These are phyloP conservation scores for Paragorgia papillata DNA, from an alignment of 92 coral and sea anemone genomes.

Conservation along the genomic window DNA sequence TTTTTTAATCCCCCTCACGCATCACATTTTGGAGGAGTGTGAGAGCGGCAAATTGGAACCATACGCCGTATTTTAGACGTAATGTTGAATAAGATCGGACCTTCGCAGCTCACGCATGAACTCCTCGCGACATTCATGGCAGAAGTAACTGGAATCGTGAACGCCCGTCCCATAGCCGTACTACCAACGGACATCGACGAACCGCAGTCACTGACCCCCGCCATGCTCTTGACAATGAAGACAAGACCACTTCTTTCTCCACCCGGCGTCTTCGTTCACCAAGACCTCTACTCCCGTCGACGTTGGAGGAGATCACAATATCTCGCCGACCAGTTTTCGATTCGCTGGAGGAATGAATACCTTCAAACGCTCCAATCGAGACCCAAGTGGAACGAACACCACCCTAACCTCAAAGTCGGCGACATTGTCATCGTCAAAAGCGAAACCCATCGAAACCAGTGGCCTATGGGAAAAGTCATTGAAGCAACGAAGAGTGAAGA, in stretches of 20 bases:
- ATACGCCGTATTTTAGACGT: conserved; percentile 21
- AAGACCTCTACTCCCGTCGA: conserved; percentile 56
- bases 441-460: conserved; percentile 43
- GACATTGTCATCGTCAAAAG: conserved; percentile 54
- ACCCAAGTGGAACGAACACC: conserved; percentile 43
- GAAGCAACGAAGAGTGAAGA: conserved; percentile 48
- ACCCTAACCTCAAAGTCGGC: conserved; percentile 35
- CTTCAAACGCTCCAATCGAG: conserved; percentile 53
- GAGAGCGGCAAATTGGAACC: conserved; percentile 27
- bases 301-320: conserved; percentile 63
- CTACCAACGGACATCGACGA: conserved; percentile 34
- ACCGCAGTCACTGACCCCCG: conserved; percentile 38
- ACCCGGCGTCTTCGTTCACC: conserved; percentile 30
- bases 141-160: conserved; percentile 26
- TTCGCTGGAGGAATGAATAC: conserved; percentile 56
- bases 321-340: conserved; percentile 57
- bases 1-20: conserved; percentile 62
- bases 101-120: conserved; percentile 16
- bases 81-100: conserved; percentile 7
- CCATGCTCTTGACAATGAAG: conserved; percentile 42
- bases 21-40: conserved; percentile 58
- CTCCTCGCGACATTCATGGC: conserved; percentile 30
- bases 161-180: conserved; percentile 22
- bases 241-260: conserved; percentile 33
- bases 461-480: conserved; percentile 52